A percentile compares a stretch with the other conserved stretches of the same genome.
These are phyloP conservation scores for Sebastes steindachneri DNA, from an alignment of 2,797 vertebrate genomes.

Conservation along the genomic window DNA sequence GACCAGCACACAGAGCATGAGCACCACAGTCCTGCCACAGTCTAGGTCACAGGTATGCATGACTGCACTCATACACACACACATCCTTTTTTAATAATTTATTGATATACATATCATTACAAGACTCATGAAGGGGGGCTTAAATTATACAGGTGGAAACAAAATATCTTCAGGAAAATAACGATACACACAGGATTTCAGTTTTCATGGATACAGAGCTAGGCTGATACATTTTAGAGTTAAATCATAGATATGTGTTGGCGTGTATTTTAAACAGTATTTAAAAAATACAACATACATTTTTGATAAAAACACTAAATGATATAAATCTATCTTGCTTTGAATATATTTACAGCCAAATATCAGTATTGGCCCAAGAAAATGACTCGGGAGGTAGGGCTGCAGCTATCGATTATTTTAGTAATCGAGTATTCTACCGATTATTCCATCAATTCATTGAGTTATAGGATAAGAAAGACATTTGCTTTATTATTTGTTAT, in stretches of 20 bases:
- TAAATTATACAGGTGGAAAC: constrained; percentile 26
- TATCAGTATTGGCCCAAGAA: background rate
- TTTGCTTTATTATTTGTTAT: fast-evolving
- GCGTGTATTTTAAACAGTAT: background rate
- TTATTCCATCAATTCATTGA: too few species aligned
- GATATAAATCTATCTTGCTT: background rate
- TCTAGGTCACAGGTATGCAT: constrained; percentile 91
- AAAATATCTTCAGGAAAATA: constrained; percentile 18
- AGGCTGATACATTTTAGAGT: background rate
- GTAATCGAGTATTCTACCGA: too few species aligned
- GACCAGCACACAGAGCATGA: constrained; percentile 87
- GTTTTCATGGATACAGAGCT: background rate
- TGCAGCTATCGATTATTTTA: too few species aligned
- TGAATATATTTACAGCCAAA: background rate
- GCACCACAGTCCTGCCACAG: constrained; percentile 83
- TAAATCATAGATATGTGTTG: background rate
- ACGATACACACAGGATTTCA: background rate
- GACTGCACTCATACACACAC: constrained; percentile 25
- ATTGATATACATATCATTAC: constrained; percentile 39
- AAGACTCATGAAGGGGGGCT: background rate
- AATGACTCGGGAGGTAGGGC: background rate
- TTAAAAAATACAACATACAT: background rate
- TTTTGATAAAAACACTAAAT: background rate
- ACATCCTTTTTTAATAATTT: constrained; percentile 43
- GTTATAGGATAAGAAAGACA: too few species aligned